These are phyloP conservation scores for Halcyon leucocephala DNA, from an alignment of 2,797 vertebrate species.

Conservation along the genomic window DNA sequence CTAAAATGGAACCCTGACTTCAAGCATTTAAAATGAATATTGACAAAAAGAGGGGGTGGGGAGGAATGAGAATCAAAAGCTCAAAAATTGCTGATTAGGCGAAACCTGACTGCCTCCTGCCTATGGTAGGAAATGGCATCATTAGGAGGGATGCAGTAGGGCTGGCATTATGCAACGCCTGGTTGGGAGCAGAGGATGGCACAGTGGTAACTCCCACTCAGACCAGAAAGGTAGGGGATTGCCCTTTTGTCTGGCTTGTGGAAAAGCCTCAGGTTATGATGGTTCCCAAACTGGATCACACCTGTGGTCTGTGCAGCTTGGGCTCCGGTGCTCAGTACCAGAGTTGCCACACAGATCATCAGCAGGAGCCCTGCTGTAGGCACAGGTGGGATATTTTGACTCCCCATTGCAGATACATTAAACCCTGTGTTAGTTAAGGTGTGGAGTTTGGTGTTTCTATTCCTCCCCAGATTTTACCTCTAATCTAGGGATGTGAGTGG, in stretches of 20 bases:
- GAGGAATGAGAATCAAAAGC: constrained; percentile 69
- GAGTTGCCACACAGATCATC: background rate
- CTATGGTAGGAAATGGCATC: constrained; percentile 70
- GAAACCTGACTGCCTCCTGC: constrained; percentile 52
- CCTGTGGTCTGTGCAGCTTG: background rate
- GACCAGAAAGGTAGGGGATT: background rate
- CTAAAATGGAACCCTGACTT: constrained; percentile 76
- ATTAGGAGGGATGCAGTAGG: constrained; percentile 68
- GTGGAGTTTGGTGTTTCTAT: background rate
- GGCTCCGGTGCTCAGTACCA: accelerated
- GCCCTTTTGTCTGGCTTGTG: background rate
- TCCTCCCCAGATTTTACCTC: background rate
- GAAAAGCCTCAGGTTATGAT: background rate
- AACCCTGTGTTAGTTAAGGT: background rate
- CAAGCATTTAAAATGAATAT: constrained; percentile 81
- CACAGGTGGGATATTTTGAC: accelerated
- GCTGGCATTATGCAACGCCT: constrained; percentile 54
- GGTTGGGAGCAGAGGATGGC: background rate
- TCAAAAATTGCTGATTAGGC: constrained; percentile 76
- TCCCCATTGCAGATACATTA: background rate
- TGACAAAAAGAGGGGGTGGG: constrained; percentile 68
- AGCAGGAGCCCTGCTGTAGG: background rate
- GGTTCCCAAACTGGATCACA: background rate
- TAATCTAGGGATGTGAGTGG: no score
- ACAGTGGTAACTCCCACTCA: background rate